Base-by-base conservation (phyloP, 2,797 vertebrate species). In the Gymnothorax javanicus region DNA sequence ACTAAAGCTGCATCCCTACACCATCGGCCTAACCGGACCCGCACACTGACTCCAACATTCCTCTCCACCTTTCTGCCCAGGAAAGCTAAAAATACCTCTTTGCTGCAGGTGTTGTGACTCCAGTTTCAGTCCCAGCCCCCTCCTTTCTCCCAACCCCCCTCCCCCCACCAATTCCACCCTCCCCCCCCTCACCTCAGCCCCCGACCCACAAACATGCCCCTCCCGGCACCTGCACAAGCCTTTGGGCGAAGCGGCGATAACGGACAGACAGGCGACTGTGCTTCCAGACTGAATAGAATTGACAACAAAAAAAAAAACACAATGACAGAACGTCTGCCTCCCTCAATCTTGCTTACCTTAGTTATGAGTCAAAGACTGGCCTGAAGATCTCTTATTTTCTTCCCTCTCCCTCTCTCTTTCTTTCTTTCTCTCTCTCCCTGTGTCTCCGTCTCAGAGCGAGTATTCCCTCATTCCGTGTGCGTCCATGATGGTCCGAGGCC, bases 391-490 rank as follows among this genome's bases (percentile, higher is more conserved):
- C 82, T 54, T 77, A 67, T 27, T 25, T 59, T 33, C 54, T 52
- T 82, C 50, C 50, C 64, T 84, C 64, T 3, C 88, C 89, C 87
- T 87, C 83, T 69, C 50, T 82, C 73, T 88, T 87, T 85, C 83
- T 69, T 85, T 87, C 85, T 77, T 82, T 64, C 83, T 87, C 73
- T 77, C 84, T 87, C 58, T 85, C 27, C 90, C 82, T 87, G 73
- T 89, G 86, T 88, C 88, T 90, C 71, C 23, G 12, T 85, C 81
- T 62, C 89, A 67, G 87, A 85, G 88, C 87, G 79, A 15, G 9
- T 71, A 17, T 77, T 67, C 64, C 90, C 84, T 58, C 67, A 84
- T 71, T 86, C 56, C 69, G 59, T 57, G 56, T 25, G 11, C 87
- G 77, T 77, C 83, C 84, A 86, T 85, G 87, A 33, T 82, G 62